Evolutionary conservation across 2,113 vertebrate genomes (phyloP).

Genomic region (Dascyllus trimaculatus): DNA sequence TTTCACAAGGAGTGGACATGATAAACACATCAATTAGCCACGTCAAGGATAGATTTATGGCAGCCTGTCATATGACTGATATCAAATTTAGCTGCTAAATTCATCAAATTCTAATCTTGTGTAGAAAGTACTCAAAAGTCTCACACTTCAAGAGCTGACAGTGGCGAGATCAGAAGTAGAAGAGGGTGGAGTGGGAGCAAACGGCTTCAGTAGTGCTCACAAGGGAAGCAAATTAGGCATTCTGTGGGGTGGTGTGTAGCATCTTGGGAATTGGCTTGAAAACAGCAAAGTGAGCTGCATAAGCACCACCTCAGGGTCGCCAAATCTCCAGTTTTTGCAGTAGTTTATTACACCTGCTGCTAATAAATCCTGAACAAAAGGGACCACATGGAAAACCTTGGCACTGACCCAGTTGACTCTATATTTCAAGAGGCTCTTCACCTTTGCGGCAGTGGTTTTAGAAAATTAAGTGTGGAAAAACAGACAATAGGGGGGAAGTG

Average conservation of each 20-base stretch:
- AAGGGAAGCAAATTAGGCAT: slow-evolving; percentile 54
- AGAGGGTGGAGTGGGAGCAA: slow-evolving; percentile 36
- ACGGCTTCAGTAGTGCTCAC: slow-evolving; percentile 38
- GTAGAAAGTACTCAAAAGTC: slow-evolving; percentile 33
- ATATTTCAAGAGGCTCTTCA: slow-evolving; percentile 16
- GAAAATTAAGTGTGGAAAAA: not conserved
- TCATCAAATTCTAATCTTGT: slow-evolving; percentile 32
- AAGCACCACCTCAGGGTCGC: slow-evolving; percentile 32
- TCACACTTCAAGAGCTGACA: slow-evolving; percentile 41
- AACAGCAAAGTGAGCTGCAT: slow-evolving; percentile 30
- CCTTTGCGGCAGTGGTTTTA: not conserved
- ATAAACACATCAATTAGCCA: slow-evolving; percentile 64
- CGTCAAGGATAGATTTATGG: slow-evolving; percentile 39
- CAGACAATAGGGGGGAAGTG: slow-evolving; percentile 3
- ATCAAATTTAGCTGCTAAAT: slow-evolving; percentile 29
- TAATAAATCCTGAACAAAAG: slow-evolving; percentile 16
- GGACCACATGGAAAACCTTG: slow-evolving; percentile 6
- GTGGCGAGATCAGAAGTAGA: slow-evolving; percentile 27
- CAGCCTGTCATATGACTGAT: slow-evolving; percentile 6
- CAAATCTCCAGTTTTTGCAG: slow-evolving; percentile 7
- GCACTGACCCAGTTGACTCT: not conserved
- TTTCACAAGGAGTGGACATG: slow-evolving; percentile 45
- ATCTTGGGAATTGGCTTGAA: slow-evolving; percentile 24
- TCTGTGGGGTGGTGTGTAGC: slow-evolving; percentile 7
- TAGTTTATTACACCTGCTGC: slow-evolving; percentile 35